A percentile compares a stretch with the other conserved stretches of the same genome.
Evolutionary conservation across 1,140 invertebrate genomes (phyloP).

Genomic region (Atta colombica): DNA sequence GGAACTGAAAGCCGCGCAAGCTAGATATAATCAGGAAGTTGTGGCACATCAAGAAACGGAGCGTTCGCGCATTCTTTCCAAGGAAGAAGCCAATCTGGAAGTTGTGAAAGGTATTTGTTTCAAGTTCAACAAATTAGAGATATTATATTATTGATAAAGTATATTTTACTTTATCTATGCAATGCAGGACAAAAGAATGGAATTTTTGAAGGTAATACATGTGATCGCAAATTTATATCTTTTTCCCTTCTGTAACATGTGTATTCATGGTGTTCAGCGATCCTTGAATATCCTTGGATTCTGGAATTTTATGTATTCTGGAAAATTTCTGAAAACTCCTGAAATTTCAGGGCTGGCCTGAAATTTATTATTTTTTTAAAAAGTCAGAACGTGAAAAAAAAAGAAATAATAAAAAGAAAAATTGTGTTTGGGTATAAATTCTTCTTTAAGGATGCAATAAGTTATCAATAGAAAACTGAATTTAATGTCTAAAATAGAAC

Average conservation of each 20-base stretch:
- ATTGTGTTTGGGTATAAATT: too few relatives aligned
- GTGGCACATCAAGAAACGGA: constrained; percentile 96
- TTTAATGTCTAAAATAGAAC: too few relatives aligned
- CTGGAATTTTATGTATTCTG: too few relatives aligned
- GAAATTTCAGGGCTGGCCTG: too few relatives aligned
- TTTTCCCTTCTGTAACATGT: background rate
- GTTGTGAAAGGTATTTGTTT: constrained; percentile 92
- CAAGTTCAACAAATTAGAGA: background rate
- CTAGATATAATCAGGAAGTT: constrained; percentile 95
- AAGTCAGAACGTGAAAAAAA: too few relatives aligned
- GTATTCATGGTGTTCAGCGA: background rate
- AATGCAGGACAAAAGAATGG: constrained; percentile 84
- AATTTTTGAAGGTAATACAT: constrained; percentile 85
- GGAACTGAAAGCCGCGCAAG: constrained; percentile 95
- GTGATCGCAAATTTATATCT: constrained; percentile 13
- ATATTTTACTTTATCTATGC: constrained; percentile 18
- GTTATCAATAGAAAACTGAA: too few relatives aligned
- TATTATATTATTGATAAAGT: constrained; percentile 21
- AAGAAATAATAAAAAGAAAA: too few relatives aligned
- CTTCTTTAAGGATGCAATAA: too few relatives aligned
- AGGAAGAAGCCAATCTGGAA: constrained; percentile 96
- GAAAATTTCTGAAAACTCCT: too few relatives aligned
- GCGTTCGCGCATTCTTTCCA: constrained; percentile 92
- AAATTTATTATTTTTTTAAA: too few relatives aligned
- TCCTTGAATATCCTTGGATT: too few relatives aligned